Base-by-base conservation (phyloP, 2,888 invertebrate species). In the Spatulosminthurus flaviceps region DNA sequence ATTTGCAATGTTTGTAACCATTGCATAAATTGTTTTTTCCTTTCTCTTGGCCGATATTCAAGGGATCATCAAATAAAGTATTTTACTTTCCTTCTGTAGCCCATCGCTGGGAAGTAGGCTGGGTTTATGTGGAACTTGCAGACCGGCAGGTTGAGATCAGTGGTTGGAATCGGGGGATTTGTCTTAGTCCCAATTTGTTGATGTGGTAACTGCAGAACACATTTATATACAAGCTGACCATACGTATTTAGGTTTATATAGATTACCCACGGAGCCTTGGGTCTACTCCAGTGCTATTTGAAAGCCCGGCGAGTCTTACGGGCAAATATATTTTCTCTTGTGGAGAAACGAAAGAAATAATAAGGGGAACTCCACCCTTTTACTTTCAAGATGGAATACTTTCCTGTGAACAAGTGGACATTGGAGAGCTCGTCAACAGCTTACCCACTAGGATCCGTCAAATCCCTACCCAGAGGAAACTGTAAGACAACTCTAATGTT, bases 331-430 rank as follows among this genome's bases (percentile, higher is more conserved):
- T 73, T 73, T 73, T 60, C 24, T 51, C 73, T 24, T 72, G 19
- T 19, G 5, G 26, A 73, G 28, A 61, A n/a, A 66, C 66, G 24
- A 67, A 76, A 26, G 43, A 19, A 69, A 69, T 77, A 77, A 41
- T 76, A 74, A 75, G 75, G 70, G 66, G 16, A 24, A 75, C 64
- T 75, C 75, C 51, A 41, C 69, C 82, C 13, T 82, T 82, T 77
- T 76, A 71, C 61, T 82, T 78, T 22, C 61, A 64, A 43, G 81
- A 82, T 61, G 82, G 80, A 60, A 76, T 71, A 34, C 72, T 83
- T 19, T 80, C 72, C 74, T 82, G 83, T 67, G 84, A 84, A 81
- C 66, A 81, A 28, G 71, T 83, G n/a, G 75, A 79, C 28, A 75
- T 84, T 67, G 80, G 81, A 21, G 71, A 67, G 22, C 67, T 84